Conservation (phyloP, 2,888 invertebrate species). For the Drosophila putrida region DNA sequence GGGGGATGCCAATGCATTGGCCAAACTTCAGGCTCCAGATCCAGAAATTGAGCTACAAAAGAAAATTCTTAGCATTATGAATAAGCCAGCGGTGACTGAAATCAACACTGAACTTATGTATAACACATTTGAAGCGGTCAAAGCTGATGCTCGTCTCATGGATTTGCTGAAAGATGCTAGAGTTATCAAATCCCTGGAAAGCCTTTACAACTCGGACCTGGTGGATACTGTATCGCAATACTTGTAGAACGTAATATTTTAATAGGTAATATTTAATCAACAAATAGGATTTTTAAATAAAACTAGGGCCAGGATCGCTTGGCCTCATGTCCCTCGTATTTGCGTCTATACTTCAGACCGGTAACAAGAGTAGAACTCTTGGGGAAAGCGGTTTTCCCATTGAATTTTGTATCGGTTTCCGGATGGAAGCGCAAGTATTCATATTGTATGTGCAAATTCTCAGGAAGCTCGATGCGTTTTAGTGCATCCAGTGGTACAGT, state of each 20-base stretch:
- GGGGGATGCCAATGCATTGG: constrained; percentile 87
- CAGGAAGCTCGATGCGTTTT: constrained; percentile 91
- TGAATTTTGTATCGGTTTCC: constrained; percentile 90
- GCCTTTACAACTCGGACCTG: constrained; percentile 86
- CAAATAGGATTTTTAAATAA: constrained; percentile 21
- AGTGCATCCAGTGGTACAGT: constrained; percentile 91
- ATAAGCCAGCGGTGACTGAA: constrained; percentile 84
- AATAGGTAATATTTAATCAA: constrained; percentile 15
- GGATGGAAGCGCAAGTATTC: constrained; percentile 94
- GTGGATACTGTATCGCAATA: constrained; percentile 67
- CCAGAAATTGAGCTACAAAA: constrained; percentile 85
- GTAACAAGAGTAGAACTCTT: constrained; percentile 93
- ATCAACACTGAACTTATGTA: constrained; percentile 75
- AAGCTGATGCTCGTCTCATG: constrained; percentile 85
- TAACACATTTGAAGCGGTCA: constrained; percentile 75
- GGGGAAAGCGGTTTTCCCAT: constrained; percentile 94
- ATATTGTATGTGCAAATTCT: constrained; percentile 93
- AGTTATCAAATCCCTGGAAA: constrained; percentile 92
- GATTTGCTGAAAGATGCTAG: constrained; percentile 91
- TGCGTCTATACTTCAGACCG: constrained; percentile 92
- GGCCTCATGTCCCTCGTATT: constrained; percentile 91
- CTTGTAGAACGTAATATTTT: constrained; percentile 75
- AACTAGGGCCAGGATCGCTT: constrained; percentile 88
- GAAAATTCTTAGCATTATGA: constrained; percentile 84
- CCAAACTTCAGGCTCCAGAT: constrained; percentile 81